Evolutionary conservation across 1,140 invertebrate species (phyloP).

Genomic region (Bemisia tabaci): DNA sequence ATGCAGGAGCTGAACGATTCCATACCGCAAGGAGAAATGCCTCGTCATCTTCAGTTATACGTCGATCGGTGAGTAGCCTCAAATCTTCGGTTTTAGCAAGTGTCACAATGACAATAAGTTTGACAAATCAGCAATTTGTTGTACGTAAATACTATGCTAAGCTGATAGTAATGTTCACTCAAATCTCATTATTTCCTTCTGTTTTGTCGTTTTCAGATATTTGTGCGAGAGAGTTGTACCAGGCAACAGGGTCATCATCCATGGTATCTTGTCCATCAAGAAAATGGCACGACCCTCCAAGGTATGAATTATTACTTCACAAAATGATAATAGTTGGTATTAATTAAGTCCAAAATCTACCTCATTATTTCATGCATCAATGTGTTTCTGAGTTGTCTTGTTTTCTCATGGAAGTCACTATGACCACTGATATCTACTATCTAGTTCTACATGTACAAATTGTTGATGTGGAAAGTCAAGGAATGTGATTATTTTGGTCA

Average conservation of each 20-base stretch:
- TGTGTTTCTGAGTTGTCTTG: too few relatives aligned
- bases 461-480: constrained; percentile 3
- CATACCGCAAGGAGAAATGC: constrained; percentile 97
- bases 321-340: not conserved
- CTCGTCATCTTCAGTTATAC: constrained; percentile 88
- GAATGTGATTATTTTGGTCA: constrained; percentile 4
- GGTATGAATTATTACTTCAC: constrained; percentile 23
- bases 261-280: constrained; percentile 96
- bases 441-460: not conserved
- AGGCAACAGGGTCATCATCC: constrained; percentile 84
- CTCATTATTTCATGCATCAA: too few relatives aligned
- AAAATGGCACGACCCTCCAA: constrained; percentile 52
- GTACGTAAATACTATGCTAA: not conserved
- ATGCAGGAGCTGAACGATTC: constrained; percentile 93
- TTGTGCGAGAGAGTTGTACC: constrained; percentile 92
- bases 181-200: too few relatives aligned
- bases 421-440: too few relatives aligned
- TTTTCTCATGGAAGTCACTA: too few relatives aligned
- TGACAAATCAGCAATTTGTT: constrained; percentile 2
- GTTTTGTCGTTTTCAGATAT: too few relatives aligned
- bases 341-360: not conserved
- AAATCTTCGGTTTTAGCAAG: not conserved
- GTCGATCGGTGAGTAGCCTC: constrained; percentile 59
- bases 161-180: constrained; percentile 16
- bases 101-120: not conserved